These are phyloP conservation scores for Antedon mediterranea DNA, from an alignment of 53 echinoderm and acorn worm species.

Conservation along the genomic window DNA sequence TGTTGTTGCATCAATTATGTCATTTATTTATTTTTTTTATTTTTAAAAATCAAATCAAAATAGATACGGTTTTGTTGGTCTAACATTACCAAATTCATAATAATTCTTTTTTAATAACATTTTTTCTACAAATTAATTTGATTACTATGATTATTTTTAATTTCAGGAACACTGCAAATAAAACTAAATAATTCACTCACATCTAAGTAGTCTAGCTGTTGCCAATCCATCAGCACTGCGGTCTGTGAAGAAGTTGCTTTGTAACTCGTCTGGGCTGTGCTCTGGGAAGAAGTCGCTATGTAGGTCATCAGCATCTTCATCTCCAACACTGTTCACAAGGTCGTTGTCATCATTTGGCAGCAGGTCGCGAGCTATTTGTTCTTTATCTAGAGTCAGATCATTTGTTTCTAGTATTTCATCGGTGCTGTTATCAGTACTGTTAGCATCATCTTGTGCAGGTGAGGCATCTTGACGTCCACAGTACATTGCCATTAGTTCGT, in stretches of 20 bases:
- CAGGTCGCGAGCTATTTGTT: constrained; percentile 63
- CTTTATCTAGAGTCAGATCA: constrained; percentile 64
- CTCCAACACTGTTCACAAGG: constrained; percentile 38
- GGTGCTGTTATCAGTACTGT: constrained; percentile 42
- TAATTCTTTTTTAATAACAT: no score
- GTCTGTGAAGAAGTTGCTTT: constrained; percentile 34
- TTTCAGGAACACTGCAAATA: no score
- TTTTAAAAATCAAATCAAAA: no score
- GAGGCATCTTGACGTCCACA: constrained; percentile 8
- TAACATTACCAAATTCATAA: no score
- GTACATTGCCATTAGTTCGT: constrained; percentile 80
- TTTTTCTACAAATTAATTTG: no score
- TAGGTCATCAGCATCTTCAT: constrained; percentile 34
- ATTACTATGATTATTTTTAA: no score
- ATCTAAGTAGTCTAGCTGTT: constrained; percentile 72
- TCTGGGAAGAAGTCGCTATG: constrained; percentile 41
- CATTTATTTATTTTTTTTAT: no score
- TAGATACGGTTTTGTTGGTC: no score
- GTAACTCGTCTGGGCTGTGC: constrained; percentile 33
- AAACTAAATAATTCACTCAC: constrained; percentile 28
- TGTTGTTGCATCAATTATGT: no score
- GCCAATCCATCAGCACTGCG: constrained; percentile 23
- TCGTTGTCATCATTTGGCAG: constrained; percentile 49
- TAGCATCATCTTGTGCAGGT: not conserved
- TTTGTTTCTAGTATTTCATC: constrained; percentile 60